A percentile compares a stretch with the other conserved stretches of the same genome.
These are phyloP conservation scores for Sphaerophoria taeniata DNA, from an alignment of 2,888 invertebrate species.

Conservation along the genomic window DNA sequence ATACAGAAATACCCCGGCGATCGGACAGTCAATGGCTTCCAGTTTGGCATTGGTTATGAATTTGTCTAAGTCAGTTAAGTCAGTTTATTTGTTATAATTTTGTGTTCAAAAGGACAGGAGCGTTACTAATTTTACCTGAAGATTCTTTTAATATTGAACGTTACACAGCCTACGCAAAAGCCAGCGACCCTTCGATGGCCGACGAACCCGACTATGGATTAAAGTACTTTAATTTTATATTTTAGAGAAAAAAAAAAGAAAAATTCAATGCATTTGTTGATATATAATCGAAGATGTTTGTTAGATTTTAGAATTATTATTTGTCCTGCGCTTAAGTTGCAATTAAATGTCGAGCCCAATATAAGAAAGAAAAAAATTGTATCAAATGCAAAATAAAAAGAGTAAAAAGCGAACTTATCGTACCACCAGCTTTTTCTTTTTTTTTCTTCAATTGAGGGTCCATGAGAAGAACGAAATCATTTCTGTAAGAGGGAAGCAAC, in stretches of 20 bases:
- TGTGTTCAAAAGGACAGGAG: slow-evolving; percentile 34
- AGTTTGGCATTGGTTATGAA: slow-evolving; percentile 92
- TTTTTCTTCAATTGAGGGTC: neutral
- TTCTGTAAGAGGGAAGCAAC: slow-evolving; percentile 25
- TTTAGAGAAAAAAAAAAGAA: neutral
- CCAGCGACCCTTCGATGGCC: neutral
- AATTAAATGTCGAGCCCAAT: slow-evolving; percentile 10
- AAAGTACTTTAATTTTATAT: slow-evolving; percentile 46
- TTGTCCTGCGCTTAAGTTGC: slow-evolving; percentile 23
- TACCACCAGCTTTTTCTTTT: slow-evolving; percentile 1
- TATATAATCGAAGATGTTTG: slow-evolving; percentile 6
- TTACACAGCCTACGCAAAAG: neutral
- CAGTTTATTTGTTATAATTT: slow-evolving; percentile 13
- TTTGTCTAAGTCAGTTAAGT: slow-evolving; percentile 85
- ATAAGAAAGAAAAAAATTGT: slow-evolving; percentile 5
- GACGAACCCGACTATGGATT: slow-evolving; percentile 19
- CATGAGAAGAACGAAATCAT: slow-evolving; percentile 3
- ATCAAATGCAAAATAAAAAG: slow-evolving; percentile 32
- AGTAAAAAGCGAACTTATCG: slow-evolving; percentile 5
- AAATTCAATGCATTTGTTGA: slow-evolving; percentile 57
- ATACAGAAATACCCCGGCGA: slow-evolving; percentile 87
- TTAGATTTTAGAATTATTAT: slow-evolving; percentile 3
- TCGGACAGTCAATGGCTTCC: slow-evolving; percentile 87
- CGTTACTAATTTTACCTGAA: slow-evolving; percentile 51
- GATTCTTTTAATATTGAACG: slow-evolving; percentile 22